Base-by-base conservation (phyloP, 2,888 invertebrate species). In the Andrena minutula region DNA sequence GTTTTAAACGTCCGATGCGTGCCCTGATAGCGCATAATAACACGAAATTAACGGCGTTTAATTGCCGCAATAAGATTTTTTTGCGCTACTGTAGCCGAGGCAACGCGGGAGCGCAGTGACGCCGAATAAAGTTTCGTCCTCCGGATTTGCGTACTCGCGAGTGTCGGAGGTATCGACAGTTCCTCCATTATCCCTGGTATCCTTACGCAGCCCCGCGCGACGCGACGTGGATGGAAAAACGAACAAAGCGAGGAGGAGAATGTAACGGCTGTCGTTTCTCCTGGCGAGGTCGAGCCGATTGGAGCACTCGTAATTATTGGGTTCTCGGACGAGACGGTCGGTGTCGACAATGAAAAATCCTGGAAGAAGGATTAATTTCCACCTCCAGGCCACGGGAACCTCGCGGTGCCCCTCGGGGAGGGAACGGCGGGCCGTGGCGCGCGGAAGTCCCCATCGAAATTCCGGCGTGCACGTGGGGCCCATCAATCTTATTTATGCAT, bases 261-360 rank as follows among this genome's bases (percentile, higher is more conserved):
- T 69, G 75, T 71, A 69, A 76, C 73, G 82, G 30, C 80, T 82
- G 77, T 83, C 85, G 82, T 79, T 82, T 83, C 60, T 61, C 23
- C 61, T 71, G 64, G 76, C 80, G 85, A 81, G 81, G 85, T 78
- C 83, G 87, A 84, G 82, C 56, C 83, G 88, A 90, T 89, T 87
- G 87, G 23, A 79, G 77, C 51, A 75, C 79, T 61, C 75, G 84
- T 90, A 90, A 90, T 90, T 90, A 89, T 83, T 86, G 83, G 74
- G 84, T 84, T 80, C 20, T 65, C 70, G 75, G 75, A 73, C 79
- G 83, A 49, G 77, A 75, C 85, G 83, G 47, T 79, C 85, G 83
- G 73, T 83, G 87, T 84, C 87, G 88, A 87, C 87, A 87, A 87
- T 87, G 88, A 90, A 90, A 89, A 90, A 89, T 89, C 63, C 80